Evolutionary conservation across 2,113 vertebrate genomes (phyloP).

Genomic region (Callithrix jacchus): DNA sequence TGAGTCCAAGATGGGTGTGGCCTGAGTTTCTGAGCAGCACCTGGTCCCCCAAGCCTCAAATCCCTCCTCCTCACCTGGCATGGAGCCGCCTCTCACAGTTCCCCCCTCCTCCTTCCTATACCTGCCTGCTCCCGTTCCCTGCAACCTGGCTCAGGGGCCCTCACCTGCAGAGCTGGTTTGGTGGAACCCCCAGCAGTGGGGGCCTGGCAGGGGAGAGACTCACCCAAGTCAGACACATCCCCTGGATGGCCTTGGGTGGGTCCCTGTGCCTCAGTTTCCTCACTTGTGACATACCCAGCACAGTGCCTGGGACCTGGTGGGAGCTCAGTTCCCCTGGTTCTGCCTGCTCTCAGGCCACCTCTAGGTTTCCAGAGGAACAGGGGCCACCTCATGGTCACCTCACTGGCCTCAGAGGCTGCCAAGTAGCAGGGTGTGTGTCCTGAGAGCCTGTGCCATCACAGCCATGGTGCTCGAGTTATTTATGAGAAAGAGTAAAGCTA

Average conservation of each 20-base stretch:
- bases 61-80: neutral
- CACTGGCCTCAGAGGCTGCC: neutral
- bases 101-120: neutral
- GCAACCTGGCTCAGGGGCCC: neutral
- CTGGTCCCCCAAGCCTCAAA: neutral
- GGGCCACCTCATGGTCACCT: neutral
- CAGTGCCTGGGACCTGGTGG: neutral
- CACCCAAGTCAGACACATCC: neutral
- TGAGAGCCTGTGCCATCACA: constrained; percentile 25
- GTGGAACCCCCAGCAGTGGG: too few species aligned
- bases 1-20: neutral
- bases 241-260: neutral
- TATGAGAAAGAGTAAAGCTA: constrained; percentile 72
- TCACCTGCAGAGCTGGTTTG: neutral
- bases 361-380: neutral
- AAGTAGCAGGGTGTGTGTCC: neutral
- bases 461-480: constrained; percentile 71
- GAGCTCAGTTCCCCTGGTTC: neutral
- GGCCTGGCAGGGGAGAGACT: neutral
- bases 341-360: neutral
- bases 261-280: neutral
- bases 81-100: rapidly evolving
- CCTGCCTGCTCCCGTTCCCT: too few species aligned
- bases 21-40: neutral
- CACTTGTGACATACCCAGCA: neutral